phyloP scores from a whole-genome alignment of 2,888 invertebrate species.

The Oscheius sp. region DNA sequence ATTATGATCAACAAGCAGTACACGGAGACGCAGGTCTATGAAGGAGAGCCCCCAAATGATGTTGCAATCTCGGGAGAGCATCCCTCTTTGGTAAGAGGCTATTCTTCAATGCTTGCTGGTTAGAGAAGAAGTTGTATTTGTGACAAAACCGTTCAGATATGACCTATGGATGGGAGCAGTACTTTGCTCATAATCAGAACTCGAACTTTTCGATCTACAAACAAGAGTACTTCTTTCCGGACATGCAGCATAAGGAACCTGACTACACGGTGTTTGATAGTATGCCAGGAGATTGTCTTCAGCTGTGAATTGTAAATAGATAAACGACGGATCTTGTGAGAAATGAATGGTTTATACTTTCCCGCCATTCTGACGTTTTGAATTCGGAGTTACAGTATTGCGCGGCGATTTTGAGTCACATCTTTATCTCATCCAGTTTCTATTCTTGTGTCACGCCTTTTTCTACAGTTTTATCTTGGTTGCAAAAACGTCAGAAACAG shows the following conservation, averaged over 20 bases:
- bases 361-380: too few relatives aligned
- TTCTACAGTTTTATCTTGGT: too few relatives aligned
- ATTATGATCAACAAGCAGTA: slow-evolving; percentile 16
- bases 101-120: slow-evolving; percentile 15
- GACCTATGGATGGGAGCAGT: slow-evolving; percentile 34
- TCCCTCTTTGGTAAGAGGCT: slow-evolving; percentile 40
- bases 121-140: not conserved
- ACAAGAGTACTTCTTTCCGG: slow-evolving; percentile 37
- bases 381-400: too few relatives aligned
- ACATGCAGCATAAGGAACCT: slow-evolving; percentile 15
- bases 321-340: not conserved
- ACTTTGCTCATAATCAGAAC: slow-evolving; percentile 20
- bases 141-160: slow-evolving; percentile 9
- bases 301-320: not conserved
- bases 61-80: slow-evolving; percentile 35
- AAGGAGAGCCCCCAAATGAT: slow-evolving; percentile 43
- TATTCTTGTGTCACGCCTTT: too few relatives aligned
- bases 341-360: too few relatives aligned
- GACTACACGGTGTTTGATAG: slow-evolving; percentile 32
- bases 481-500: too few relatives aligned
- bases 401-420: too few relatives aligned
- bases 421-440: too few relatives aligned
- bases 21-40: slow-evolving; percentile 39
- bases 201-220: slow-evolving; percentile 17
- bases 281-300: slow-evolving; percentile 27